These are phyloP conservation scores for Corythornis vintsioides DNA, from an alignment of 2,113 vertebrate genomes.

Conservation along the genomic window DNA sequence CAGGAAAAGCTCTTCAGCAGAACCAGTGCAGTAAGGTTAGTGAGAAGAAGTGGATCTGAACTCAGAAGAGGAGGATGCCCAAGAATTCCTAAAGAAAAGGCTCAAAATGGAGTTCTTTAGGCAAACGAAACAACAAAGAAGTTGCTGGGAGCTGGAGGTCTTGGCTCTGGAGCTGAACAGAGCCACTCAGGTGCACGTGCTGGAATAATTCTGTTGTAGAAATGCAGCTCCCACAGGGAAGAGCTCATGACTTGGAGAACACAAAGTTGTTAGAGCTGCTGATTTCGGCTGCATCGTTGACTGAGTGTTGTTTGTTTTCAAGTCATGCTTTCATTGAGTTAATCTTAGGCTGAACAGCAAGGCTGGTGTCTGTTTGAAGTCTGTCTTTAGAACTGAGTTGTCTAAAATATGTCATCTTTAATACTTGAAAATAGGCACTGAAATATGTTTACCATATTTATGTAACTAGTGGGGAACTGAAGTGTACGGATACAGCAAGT, in stretches of 20 bases:
- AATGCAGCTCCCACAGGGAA: not conserved
- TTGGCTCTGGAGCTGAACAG: not conserved
- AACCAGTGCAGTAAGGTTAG: rapidly evolving
- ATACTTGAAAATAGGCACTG: not conserved
- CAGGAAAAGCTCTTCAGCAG: not conserved
- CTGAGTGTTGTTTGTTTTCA: not conserved
- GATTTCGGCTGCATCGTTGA: not conserved
- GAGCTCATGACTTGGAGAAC: not conserved
- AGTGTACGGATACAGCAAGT: not conserved
- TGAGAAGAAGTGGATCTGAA: not conserved
- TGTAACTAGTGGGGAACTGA: not conserved
- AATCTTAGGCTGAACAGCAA: not conserved
- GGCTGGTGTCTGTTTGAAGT: not conserved
- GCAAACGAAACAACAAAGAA: not conserved
- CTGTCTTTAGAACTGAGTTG: not conserved
- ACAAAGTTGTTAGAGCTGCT: rapidly evolving
- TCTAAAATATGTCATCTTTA: not conserved
- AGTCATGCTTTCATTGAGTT: not conserved
- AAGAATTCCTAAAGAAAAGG: not conserved
- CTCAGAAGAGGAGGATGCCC: not conserved
- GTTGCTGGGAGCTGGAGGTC: not conserved
- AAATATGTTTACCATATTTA: not conserved
- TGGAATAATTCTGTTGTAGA: not conserved
- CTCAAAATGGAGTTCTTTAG: not conserved
- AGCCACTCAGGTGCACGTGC: rapidly evolving